Evolutionary conservation across 2,888 invertebrate species (phyloP).

Genomic region (Microdon myrmicae): DNA sequence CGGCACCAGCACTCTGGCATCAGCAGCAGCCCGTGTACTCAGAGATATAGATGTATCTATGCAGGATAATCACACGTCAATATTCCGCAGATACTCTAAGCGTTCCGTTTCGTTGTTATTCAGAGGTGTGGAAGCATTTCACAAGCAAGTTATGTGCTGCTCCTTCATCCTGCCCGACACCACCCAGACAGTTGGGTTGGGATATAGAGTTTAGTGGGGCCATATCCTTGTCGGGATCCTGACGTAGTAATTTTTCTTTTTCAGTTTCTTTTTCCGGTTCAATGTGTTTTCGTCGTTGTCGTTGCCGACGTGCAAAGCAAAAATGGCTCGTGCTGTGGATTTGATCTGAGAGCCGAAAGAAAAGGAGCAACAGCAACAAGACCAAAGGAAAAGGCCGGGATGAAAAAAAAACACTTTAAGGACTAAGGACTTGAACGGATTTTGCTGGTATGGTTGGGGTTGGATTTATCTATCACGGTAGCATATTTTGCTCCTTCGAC

Average conservation of each 20-base stretch:
- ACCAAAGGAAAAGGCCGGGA: slow-evolving; percentile 5
- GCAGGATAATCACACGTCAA: slow-evolving; percentile 46
- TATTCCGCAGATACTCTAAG: slow-evolving; percentile 51
- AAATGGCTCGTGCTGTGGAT: slow-evolving; percentile 55
- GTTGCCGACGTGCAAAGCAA: slow-evolving; percentile 46
- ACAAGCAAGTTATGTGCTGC: slow-evolving; percentile 46
- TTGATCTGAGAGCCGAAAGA: slow-evolving; percentile 49
- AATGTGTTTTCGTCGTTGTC: slow-evolving; percentile 39
- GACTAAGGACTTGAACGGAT: slow-evolving; percentile 51
- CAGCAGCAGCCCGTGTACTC: slow-evolving; percentile 24
- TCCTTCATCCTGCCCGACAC: slow-evolving; percentile 16
- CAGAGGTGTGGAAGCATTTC: slow-evolving; percentile 52
- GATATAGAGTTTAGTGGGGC: slow-evolving; percentile 14
- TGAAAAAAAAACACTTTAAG: slow-evolving; percentile 15
- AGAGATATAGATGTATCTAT: slow-evolving; percentile 45
- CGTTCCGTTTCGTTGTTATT: slow-evolving; percentile 53
- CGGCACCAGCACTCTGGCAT: slow-evolving; percentile 27
- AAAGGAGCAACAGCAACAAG: slow-evolving; percentile 38
- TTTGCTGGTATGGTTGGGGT: slow-evolving; percentile 47
- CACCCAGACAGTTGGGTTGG: slow-evolving; percentile 42
- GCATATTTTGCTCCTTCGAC: slow-evolving; percentile 44
- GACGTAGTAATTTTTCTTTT: slow-evolving; percentile 30
- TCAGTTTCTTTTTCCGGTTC: slow-evolving; percentile 23
- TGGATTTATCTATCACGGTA: slow-evolving; percentile 48
- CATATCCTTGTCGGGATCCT: slow-evolving; percentile 17